A percentile compares a stretch with the other conserved stretches of the same genome.
Evolutionary conservation across 1,140 invertebrate species (phyloP).

Genomic region (Brachionus rubens): DNA sequence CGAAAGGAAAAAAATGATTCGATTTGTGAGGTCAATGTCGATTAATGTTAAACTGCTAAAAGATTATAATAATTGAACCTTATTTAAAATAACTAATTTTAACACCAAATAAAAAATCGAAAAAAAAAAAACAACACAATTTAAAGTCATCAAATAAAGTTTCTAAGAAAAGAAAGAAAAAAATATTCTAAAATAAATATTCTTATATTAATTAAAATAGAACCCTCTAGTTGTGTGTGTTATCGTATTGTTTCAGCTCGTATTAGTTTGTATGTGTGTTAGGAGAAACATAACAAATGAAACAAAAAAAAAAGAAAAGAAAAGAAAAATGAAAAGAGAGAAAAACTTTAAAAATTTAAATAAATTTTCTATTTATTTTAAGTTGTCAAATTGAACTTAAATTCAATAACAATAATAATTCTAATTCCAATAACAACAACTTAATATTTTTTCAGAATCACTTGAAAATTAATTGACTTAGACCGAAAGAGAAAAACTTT

Average conservation of each 20-base stretch:
- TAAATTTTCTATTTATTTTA: slow-evolving; percentile 9
- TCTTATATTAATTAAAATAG: slow-evolving; percentile 32
- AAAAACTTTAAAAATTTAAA: no score
- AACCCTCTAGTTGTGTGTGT: neutral
- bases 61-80: slow-evolving; percentile 28
- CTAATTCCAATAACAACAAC: slow-evolving; percentile 16
- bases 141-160: slow-evolving; percentile 33
- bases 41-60: neutral
- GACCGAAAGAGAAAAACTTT: neutral
- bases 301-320: no score
- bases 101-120: no score
- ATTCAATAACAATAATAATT: neutral
- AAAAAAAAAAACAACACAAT: slow-evolving; percentile 15
- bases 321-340: no score
- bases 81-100: neutral
- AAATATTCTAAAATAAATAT: slow-evolving; percentile 30
- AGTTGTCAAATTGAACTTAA: slow-evolving; percentile 36
- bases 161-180: neutral
- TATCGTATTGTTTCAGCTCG: no score
- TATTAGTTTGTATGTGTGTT: no score
- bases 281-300: no score
- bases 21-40: no score
- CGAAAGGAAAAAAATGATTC: no score
- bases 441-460: slow-evolving; percentile 10
- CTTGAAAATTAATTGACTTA: slow-evolving; percentile 38